Evolutionary conservation across 2,797 vertebrate genomes (phyloP), one percentile per base, ranked within the genome.

Genomic region (Sebastes hubbsi): DNA sequence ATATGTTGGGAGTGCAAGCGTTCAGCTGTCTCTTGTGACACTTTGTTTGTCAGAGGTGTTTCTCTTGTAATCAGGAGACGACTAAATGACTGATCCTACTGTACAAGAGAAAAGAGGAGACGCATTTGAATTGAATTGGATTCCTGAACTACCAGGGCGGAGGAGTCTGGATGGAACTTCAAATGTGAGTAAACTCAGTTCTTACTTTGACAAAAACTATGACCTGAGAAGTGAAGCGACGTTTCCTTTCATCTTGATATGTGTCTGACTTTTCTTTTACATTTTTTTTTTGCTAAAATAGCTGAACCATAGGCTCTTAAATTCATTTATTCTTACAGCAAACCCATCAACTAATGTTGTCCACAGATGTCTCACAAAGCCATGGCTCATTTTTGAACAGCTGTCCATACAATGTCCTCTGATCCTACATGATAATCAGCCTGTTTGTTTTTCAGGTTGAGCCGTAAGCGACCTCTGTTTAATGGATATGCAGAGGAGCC

Each of bases 131-230:
- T 1, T 42, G 2, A 63, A 9, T 12, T 64, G 36, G 18, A 64
- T 38, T 63, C n/a, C 30, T 66, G 24, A 72, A 16, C 13, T 7
- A 25, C 6, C 16, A 6, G 18, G 11, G 6, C 8, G 13, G 16
- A 80, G 14, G 29, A 78, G 38, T 66, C 79, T 59, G 71, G 55
- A 89, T 87, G 81, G 85, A 87, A 18, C 59, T 14, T 30, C 16
- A 24, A 29, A 80, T 72, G 93, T 93, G 62, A 93, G 93, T 91
- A 72, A 75, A 73, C 14, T n/a, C 2, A 32, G 2, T 46, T 74
- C 34, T 62, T 25, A 22, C 11, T 46, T 46, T 20, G 3, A 61
- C 7, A 72, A 30, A 46, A 54, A 24, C 1, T 62, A 2, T 62
- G 10, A 10, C 22, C 3, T 59, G 4, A 64, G 13, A 49, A 27